Evolutionary conservation across 37 sponge, comb jelly and placozoan species (phyloP).

Genomic region (Bolinopsis microptera): DNA sequence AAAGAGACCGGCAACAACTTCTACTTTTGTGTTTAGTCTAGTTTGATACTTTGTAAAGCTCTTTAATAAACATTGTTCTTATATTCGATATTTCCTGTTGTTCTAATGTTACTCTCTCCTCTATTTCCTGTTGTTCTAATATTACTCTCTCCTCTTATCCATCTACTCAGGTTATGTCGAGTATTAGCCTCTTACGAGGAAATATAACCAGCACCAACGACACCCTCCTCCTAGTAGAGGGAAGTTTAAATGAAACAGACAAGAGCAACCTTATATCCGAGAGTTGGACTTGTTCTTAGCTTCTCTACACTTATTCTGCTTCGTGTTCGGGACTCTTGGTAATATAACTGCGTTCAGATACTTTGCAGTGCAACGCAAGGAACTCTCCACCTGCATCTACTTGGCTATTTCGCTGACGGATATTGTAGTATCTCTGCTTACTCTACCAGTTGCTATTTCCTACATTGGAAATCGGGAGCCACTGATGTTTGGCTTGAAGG

Average conservation of each 20-base stretch:
- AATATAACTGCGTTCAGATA: neutral
- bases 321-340: conserved; percentile 1
- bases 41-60: neutral
- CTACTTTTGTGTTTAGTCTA: neutral
- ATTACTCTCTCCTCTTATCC: neutral
- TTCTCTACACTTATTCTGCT: neutral
- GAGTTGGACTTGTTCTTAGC: neutral
- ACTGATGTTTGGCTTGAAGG: neutral
- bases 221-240: too few species aligned
- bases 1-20: neutral
- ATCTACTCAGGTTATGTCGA: neutral
- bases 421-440: neutral
- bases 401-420: neutral
- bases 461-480: neutral
- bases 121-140: neutral
- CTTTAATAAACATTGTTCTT: neutral
- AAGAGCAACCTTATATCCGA: too few species aligned
- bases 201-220: neutral
- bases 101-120: neutral
- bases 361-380: neutral
- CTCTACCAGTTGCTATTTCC: neutral
- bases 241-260: too few species aligned
- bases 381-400: neutral
- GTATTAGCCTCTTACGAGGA: neutral
- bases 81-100: neutral